Conservation (phyloP, 2,888 invertebrate genomes). For the Tachystola acroxantha region DNA sequence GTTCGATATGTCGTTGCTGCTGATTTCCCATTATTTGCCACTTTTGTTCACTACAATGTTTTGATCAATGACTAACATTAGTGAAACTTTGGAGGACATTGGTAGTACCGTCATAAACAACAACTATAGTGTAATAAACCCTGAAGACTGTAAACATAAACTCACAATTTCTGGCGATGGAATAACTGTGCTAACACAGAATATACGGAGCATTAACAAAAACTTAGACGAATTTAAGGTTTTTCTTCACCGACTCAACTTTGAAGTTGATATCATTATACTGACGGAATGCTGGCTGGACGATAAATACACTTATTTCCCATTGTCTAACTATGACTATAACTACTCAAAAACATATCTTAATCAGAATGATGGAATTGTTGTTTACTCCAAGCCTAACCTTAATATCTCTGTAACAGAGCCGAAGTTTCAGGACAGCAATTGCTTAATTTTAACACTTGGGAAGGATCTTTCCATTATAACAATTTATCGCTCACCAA, state of each 20-base stretch:
- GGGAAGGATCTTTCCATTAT: neutral
- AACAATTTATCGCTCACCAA: neutral
- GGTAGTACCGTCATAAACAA: too few relatives aligned
- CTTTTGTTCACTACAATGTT: too few relatives aligned
- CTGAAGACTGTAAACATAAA: too few relatives aligned
- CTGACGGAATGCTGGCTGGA: neutral
- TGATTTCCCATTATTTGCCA: too few relatives aligned
- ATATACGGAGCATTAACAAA: neutral
- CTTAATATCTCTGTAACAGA: neutral
- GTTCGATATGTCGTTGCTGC: too few relatives aligned
- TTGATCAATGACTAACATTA: too few relatives aligned
- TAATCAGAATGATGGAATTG: neutral
- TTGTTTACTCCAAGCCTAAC: too few relatives aligned
- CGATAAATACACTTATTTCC: too few relatives aligned
- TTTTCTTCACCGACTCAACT: neutral
- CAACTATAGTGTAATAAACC: too few relatives aligned
- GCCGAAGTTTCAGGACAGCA: neutral
- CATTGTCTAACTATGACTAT: neutral
- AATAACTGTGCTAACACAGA: neutral
- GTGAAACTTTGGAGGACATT: too few relatives aligned
- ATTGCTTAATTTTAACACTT: neutral
- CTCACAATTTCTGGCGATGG: too few relatives aligned
- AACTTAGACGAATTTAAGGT: neutral
- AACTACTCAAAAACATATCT: neutral
- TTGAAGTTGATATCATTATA: neutral